Conservation (phyloP, 2,888 invertebrate species). For the Zygogramma bicolorata region DNA sequence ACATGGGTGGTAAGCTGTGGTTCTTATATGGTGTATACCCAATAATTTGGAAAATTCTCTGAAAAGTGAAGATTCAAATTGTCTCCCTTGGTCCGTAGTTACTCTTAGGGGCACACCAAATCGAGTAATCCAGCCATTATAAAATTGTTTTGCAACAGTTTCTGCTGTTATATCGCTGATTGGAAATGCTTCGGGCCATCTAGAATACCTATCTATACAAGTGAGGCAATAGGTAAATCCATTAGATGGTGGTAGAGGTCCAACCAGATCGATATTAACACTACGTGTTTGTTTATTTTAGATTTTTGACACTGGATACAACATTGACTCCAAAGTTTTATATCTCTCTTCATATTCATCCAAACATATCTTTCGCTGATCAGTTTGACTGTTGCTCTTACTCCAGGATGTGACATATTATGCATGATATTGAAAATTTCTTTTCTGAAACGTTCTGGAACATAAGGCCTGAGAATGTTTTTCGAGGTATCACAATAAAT, state of each 20-base stretch:
- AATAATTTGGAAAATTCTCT: constrained; percentile 39
- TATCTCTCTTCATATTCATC: neutral
- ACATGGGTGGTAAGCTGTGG: constrained; percentile 59
- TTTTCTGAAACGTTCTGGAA: constrained; percentile 1
- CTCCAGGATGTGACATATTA: constrained; percentile 10
- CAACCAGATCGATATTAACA: no score
- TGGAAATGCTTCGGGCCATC: neutral
- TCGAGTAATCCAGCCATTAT: constrained; percentile 60
- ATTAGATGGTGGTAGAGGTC: no score
- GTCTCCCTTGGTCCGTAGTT: constrained; percentile 50
- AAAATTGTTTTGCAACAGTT: neutral
- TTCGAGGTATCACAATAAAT: no score
- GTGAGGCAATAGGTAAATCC: no score
- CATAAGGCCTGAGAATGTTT: no score
- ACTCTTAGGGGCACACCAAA: constrained; percentile 60
- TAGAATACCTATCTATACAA: no score
- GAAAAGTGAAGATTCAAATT: constrained; percentile 55
- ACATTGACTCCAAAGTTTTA: neutral
- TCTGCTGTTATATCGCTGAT: neutral
- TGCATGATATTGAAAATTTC: neutral
- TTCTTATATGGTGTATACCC: constrained; percentile 47
- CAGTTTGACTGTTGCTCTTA: neutral
- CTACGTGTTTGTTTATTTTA: no score
- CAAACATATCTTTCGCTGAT: neutral
- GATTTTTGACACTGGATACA: no score